phyloP scores from a whole-genome alignment of 2,888 invertebrate genomes.

The Pyrrhosoma nymphula region DNA sequence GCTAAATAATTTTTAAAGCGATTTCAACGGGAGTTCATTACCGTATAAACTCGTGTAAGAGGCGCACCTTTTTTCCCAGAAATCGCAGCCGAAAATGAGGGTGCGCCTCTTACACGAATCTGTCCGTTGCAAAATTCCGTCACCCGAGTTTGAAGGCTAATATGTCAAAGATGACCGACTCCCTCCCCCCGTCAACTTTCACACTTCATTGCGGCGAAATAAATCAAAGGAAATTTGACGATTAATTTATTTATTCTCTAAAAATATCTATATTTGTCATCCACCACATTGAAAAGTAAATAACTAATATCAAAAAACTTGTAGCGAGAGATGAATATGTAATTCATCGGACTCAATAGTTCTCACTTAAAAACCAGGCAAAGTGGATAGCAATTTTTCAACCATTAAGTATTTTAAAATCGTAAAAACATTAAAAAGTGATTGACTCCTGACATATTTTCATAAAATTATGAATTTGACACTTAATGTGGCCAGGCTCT shows the following conservation, averaged over 20 bases:
- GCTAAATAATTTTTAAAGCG: no score
- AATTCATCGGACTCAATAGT: background rate
- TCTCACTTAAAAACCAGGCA: background rate
- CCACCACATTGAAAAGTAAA: background rate
- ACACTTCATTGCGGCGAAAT: background rate
- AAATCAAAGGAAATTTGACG: background rate
- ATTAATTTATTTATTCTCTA: background rate
- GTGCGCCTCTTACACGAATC: no score
- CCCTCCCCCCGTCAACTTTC: background rate
- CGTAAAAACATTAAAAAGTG: background rate
- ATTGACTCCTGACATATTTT: background rate
- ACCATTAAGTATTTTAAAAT: background rate
- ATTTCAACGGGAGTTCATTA: no score
- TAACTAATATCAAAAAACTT: background rate
- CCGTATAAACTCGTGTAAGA: no score
- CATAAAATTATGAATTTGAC: background rate
- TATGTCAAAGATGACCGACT: background rate
- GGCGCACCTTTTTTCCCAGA: no score
- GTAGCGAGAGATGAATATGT: background rate
- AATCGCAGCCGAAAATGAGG: no score
- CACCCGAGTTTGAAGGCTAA: no score
- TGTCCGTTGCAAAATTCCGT: no score
- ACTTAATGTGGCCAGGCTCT: background rate
- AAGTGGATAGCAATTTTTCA: background rate
- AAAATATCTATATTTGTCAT: background rate